A percentile compares a stretch with the other conserved stretches of the same genome.
Conservation (phyloP, 1,140 invertebrate genomes). For the Bombus sylvicola region DNA sequence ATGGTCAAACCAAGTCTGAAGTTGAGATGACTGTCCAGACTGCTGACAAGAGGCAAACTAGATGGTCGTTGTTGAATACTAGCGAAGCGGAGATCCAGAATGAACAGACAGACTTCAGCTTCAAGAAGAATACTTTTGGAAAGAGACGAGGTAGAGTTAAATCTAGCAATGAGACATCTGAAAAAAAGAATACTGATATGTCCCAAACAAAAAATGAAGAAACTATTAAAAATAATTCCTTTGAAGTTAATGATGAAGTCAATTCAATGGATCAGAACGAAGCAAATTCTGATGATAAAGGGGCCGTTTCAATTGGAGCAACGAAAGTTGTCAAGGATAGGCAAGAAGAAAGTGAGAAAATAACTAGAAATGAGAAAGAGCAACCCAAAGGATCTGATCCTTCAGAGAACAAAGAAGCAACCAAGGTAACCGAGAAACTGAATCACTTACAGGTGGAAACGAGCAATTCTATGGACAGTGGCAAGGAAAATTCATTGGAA, state of each 20-base stretch:
- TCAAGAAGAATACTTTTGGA: slow-evolving; percentile 33
- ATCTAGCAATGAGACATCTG: not conserved
- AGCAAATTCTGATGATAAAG: not conserved
- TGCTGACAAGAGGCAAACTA: slow-evolving; percentile 44
- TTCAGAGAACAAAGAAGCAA: slow-evolving; percentile 7
- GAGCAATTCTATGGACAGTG: slow-evolving; percentile 80
- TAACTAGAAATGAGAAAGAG: not conserved
- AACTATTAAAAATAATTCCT: not conserved
- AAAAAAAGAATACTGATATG: not conserved
- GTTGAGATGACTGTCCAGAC: not conserved
- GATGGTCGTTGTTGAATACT: slow-evolving; percentile 24
- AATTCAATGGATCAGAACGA: not conserved
- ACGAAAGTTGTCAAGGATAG: not conserved
- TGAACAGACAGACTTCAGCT: not conserved
- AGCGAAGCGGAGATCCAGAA: not conserved
- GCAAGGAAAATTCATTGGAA: slow-evolving; percentile 80
- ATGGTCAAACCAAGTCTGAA: slow-evolving; percentile 11
- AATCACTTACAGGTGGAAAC: slow-evolving; percentile 78
- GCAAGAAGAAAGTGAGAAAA: not conserved
- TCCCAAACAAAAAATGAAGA: not conserved
- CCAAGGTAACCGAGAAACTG: slow-evolving; percentile 68
- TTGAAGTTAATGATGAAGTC: not conserved
- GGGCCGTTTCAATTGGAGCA: accelerated
- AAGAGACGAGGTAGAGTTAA: slow-evolving; percentile 55
- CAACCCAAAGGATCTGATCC: not conserved